These are phyloP conservation scores for Ispidina lecontei DNA, from an alignment of 2,797 vertebrate genomes.

Conservation along the genomic window DNA sequence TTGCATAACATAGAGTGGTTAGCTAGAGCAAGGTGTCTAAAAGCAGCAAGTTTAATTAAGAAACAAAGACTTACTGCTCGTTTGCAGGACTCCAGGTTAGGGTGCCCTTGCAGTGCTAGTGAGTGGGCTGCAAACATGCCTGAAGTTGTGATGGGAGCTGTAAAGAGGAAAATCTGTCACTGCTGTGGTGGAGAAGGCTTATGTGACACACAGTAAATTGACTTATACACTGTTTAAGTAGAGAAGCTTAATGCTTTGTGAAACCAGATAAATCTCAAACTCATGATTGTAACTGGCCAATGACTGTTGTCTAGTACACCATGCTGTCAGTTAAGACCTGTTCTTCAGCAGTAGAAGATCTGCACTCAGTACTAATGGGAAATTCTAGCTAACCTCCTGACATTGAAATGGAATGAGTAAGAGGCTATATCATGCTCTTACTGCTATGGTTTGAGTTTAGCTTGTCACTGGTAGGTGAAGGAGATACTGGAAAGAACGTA, in stretches of 20 bases:
- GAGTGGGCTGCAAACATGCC: rapidly evolving
- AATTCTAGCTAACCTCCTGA: background rate
- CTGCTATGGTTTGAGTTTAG: background rate
- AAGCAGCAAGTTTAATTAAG: background rate
- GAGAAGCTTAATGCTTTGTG: background rate
- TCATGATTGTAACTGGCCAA: background rate
- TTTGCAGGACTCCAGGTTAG: background rate
- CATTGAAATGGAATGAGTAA: background rate
- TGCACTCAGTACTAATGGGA: background rate
- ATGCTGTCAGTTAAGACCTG: background rate
- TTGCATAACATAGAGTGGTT: rapidly evolving
- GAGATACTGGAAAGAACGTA: background rate
- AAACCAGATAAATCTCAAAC: background rate
- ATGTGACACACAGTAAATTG: background rate
- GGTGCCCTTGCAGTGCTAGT: background rate
- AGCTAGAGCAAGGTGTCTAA: background rate
- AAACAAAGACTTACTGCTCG: rapidly evolving
- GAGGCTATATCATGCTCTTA: background rate
- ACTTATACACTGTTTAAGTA: background rate
- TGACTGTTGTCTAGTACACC: background rate
- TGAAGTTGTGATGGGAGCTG: rapidly evolving
- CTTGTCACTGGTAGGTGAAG: background rate
- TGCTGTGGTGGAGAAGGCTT: background rate
- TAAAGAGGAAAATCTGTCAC: background rate
- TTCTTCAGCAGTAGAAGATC: background rate